These are phyloP conservation scores for Lasiurus borealis DNA, from an alignment of 2,113 vertebrate species.

Conservation along the genomic window DNA sequence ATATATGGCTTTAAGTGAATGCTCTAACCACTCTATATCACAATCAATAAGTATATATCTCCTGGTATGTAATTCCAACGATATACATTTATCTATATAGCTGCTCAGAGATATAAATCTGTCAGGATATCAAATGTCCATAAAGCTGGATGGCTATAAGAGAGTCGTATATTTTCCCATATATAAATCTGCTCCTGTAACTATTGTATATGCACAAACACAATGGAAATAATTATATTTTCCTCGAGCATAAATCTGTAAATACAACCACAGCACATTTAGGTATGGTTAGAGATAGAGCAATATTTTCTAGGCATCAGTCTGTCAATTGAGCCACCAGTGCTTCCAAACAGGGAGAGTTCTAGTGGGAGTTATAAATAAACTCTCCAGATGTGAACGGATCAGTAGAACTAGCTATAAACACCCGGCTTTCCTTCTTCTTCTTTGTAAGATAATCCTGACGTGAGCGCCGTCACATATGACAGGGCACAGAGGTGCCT, in stretches of 20 bases:
- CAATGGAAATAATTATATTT: conserved; percentile 83
- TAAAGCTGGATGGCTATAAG: conserved; percentile 76
- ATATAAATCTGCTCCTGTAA: conserved; percentile 81
- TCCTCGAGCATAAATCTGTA: conserved; percentile 80
- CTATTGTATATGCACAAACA: conserved; percentile 80
- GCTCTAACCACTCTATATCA: conserved; percentile 78
- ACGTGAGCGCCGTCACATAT: background rate
- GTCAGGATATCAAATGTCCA: conserved; percentile 81
- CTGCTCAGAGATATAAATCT: conserved; percentile 80
- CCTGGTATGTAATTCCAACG: conserved; percentile 78
- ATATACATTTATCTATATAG: conserved; percentile 83
- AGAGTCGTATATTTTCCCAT: conserved; percentile 76
- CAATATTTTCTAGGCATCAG: conserved; percentile 79
- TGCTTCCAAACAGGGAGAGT: conserved; percentile 78
- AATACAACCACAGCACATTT: conserved; percentile 81
- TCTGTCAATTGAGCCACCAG: conserved; percentile 78
- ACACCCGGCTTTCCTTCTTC: conserved; percentile 52
- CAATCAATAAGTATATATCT: conserved; percentile 82
- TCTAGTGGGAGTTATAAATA: conserved; percentile 80
- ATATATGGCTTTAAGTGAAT: conserved; percentile 71
- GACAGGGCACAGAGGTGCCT: background rate
- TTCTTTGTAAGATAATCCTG: conserved; percentile 14
- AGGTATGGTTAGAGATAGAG: conserved; percentile 78
- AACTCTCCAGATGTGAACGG: conserved; percentile 70
- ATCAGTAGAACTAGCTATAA: conserved; percentile 68